Percentiles rank a stretch among this genome's conserved stretches.
These are phyloP conservation scores for Chrysogorgia sp. DNA, from an alignment of 92 coral and sea anemone species.

Conservation along the genomic window DNA sequence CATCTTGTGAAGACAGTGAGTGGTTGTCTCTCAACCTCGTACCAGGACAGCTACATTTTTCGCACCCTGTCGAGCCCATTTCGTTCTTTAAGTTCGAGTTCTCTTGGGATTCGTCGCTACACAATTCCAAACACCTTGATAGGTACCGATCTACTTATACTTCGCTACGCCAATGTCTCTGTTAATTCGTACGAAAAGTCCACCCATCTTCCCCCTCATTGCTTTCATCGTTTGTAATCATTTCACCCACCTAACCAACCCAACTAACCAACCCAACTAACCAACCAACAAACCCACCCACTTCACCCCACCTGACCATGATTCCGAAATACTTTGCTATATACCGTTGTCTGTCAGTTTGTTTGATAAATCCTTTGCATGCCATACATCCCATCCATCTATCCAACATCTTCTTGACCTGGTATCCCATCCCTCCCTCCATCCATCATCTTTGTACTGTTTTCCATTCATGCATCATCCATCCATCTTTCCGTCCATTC, in stretches of 20 bases:
- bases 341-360: background rate
- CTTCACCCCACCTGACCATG: too few species aligned
- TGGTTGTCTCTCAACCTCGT: slow-evolving; percentile 30
- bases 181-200: too few species aligned
- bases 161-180: too few species aligned
- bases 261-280: too few species aligned
- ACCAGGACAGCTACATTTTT: slow-evolving; percentile 43
- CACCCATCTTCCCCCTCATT: too few species aligned
- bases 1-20: slow-evolving; percentile 18
- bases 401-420: background rate
- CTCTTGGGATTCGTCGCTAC: slow-evolving; percentile 98
- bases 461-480: too few species aligned
- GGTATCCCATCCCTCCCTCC: background rate
- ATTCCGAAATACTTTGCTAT: background rate
- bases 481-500: slow-evolving; percentile 5
- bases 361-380: background rate
- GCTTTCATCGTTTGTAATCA: too few species aligned
- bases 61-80: slow-evolving; percentile 92
- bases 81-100: slow-evolving; percentile 88
- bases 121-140: slow-evolving; percentile 78
- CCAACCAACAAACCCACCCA: too few species aligned
- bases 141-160: slow-evolving; percentile 67
- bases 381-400: background rate
- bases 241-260: too few species aligned
- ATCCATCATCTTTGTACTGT: background rate